A percentile compares a stretch with the other conserved stretches of the same genome.
Evolutionary conservation across 2,113 vertebrate genomes (phyloP).

Genomic region (Oceanodroma tethys): DNA sequence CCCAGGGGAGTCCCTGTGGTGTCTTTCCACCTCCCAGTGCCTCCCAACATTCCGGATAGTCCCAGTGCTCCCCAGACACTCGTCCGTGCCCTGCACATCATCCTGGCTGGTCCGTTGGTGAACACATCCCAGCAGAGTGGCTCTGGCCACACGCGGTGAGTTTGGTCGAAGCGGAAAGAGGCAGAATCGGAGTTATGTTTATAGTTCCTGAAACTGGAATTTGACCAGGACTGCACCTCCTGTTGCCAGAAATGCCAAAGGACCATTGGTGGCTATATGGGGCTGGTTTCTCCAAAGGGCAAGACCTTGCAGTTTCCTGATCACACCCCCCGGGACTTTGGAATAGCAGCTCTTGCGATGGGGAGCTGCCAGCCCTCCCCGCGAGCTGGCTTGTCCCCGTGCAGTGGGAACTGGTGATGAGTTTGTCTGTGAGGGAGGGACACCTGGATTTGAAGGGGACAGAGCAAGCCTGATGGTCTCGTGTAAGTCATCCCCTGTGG

Average conservation of each 20-base stretch:
- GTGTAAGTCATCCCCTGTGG: fast-evolving
- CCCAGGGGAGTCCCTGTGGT: not conserved
- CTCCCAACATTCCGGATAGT: not conserved
- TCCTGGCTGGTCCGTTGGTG: fast-evolving
- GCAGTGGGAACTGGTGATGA: fast-evolving
- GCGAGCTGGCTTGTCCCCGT: fast-evolving
- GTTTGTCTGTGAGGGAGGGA: not conserved
- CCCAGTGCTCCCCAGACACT: not conserved
- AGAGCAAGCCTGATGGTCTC: not conserved
- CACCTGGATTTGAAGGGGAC: not conserved
- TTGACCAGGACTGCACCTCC: constrained; percentile 20
- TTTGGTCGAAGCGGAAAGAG: not conserved
- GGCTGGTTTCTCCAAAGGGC: not conserved
- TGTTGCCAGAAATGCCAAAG: not conserved
- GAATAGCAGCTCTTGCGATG: not conserved
- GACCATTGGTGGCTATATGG: not conserved
- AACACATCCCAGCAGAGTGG: not conserved
- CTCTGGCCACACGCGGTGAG: fast-evolving
- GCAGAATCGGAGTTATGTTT: not conserved
- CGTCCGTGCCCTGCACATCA: fast-evolving
- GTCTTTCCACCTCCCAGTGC: not conserved
- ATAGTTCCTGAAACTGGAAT: not conserved
- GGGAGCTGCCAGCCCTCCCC: not conserved
- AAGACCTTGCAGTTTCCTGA: not conserved
- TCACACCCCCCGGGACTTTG: constrained; percentile 28